Percentiles rank a stretch among this genome's conserved stretches.
These are phyloP conservation scores for Bergia sp. DNA, from an alignment of 92 coral and sea anemone species.

Conservation along the genomic window DNA sequence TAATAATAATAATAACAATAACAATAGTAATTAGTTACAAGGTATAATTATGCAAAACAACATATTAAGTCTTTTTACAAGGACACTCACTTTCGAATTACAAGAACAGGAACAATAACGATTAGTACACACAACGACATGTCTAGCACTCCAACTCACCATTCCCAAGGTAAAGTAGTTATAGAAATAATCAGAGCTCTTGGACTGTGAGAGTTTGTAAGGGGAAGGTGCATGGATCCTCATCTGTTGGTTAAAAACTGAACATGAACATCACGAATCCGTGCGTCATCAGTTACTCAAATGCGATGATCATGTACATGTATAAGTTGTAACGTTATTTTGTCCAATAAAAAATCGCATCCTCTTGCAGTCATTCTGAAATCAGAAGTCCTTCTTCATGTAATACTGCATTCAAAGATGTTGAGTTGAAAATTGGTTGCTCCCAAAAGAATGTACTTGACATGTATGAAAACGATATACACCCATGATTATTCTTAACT, in stretches of 20 bases:
- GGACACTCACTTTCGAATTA: too few relatives aligned
- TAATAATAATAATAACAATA: too few relatives aligned
- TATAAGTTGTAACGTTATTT: not conserved
- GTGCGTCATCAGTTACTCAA: not conserved
- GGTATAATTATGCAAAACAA: too few relatives aligned
- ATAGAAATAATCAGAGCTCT: slow-evolving; percentile 96
- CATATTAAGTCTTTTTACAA: too few relatives aligned
- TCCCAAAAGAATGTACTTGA: not conserved
- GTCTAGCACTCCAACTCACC: slow-evolving; percentile 64
- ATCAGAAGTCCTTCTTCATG: not conserved
- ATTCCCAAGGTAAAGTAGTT: slow-evolving; percentile 92
- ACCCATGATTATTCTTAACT: not conserved
- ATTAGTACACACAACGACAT: not conserved
- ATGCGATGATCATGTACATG: not conserved
- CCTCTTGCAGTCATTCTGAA: not conserved
- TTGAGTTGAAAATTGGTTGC: not conserved
- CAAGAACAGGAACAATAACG: too few relatives aligned
- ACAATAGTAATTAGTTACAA: too few relatives aligned
- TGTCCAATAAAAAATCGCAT: not conserved
- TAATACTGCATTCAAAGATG: too few relatives aligned
- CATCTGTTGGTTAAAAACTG: slow-evolving; percentile 68
- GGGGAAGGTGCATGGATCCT: slow-evolving; percentile 98
- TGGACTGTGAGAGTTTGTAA: slow-evolving; percentile 91
- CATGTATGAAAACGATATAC: not conserved
- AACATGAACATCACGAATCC: not conserved